phyloP scores from a whole-genome alignment of 2,113 vertebrate genomes.

The Recurvirostra avosetta region DNA sequence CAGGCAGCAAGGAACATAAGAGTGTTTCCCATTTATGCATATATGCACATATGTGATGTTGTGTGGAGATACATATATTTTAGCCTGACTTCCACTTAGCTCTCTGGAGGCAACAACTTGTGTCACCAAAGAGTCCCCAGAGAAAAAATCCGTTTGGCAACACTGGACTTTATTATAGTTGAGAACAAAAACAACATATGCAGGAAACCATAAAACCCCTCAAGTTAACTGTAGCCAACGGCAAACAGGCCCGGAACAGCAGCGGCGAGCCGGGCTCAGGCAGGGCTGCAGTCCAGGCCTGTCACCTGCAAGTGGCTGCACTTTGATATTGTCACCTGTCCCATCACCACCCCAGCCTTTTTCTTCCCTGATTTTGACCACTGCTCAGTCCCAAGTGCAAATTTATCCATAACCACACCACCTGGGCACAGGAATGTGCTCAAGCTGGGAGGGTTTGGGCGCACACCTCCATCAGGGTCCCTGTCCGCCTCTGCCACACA shows the following conservation, averaged over 20 bases:
- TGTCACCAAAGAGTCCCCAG: neutral
- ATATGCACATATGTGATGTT: neutral
- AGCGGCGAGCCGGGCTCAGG: neutral
- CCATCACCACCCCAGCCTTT: neutral
- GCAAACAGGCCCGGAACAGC: neutral
- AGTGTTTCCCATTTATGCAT: neutral
- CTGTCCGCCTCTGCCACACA: fast-evolving
- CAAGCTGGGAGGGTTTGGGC: neutral
- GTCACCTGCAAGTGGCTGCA: neutral
- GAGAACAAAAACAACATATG: conserved; percentile 57
- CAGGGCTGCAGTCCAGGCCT: neutral
- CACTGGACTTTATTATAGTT: neutral
- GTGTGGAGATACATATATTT: neutral
- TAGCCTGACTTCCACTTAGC: neutral
- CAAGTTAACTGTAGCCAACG: conserved; percentile 71
- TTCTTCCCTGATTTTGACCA: neutral
- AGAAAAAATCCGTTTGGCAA: conserved; percentile 48
- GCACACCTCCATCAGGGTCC: too few species aligned
- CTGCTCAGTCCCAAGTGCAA: neutral
- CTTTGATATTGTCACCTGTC: neutral
- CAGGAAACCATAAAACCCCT: conserved; percentile 79
- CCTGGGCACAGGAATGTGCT: neutral
- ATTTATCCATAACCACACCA: neutral
- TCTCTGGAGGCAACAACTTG: neutral
- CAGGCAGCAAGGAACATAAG: neutral